Conservation (phyloP, 2,113 vertebrate species). For the Tenrec ecaudatus region DNA sequence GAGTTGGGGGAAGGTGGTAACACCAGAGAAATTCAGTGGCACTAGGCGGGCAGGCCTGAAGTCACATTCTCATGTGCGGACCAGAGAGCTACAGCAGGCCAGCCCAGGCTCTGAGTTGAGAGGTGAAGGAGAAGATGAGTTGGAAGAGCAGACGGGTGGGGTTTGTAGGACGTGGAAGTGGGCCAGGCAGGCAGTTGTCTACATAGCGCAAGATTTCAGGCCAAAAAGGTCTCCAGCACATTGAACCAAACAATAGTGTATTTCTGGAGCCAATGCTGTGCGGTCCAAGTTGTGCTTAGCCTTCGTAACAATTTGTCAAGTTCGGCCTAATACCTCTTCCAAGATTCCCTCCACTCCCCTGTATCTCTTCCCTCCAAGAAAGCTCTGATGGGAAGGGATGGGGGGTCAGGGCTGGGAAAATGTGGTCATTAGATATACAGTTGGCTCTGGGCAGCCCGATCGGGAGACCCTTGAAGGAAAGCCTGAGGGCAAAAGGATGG, state of each 20-base stretch:
- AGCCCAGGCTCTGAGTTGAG: constrained; percentile 49
- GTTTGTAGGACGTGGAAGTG: background rate
- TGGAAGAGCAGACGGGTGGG: constrained; percentile 22
- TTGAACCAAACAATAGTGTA: constrained; percentile 48
- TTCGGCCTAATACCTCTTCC: background rate
- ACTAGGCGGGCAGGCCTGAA: constrained; percentile 43
- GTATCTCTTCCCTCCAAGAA: constrained; percentile 47
- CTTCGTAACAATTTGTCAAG: constrained; percentile 35
- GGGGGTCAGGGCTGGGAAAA: constrained; percentile 47
- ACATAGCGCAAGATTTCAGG: constrained; percentile 53
- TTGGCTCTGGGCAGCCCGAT: background rate
- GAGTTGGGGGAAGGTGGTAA: background rate
- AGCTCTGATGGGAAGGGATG: constrained; percentile 47
- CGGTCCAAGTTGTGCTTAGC: constrained; percentile 5
- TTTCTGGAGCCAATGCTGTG: constrained; percentile 46
- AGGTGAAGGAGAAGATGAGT: constrained; percentile 49
- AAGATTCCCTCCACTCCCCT: background rate
- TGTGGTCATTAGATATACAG: background rate
- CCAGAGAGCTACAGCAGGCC: constrained; percentile 52
- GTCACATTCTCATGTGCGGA: constrained; percentile 28
- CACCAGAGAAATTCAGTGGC: constrained; percentile 54
- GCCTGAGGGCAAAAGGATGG: constrained; percentile 12
- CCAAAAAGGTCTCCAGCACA: constrained; percentile 9
- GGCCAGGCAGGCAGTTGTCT: constrained; percentile 3
- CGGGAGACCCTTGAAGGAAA: constrained; percentile 5